Evolutionary conservation across 1,140 invertebrate genomes (phyloP), one percentile per base, ranked within the genome.

Genomic region (Coelopa frigida): DNA sequence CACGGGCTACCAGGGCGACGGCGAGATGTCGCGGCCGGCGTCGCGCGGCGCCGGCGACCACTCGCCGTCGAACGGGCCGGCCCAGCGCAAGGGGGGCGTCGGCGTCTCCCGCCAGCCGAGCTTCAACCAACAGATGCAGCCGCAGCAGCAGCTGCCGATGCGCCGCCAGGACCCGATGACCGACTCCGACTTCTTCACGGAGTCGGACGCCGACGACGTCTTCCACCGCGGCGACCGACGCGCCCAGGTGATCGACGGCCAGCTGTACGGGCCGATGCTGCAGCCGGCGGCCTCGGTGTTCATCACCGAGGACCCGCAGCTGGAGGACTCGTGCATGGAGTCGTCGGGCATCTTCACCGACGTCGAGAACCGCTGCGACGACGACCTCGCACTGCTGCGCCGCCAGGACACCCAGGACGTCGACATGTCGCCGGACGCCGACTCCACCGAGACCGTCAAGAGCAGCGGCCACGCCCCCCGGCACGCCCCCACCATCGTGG

Each of bases 101-200:
- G 49, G 62, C 1, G 59, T 68, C 0, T 59, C 55, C 27, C 57
- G 65, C 0, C 61, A 68, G 49, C 65, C 62, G 3, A 64, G 59
- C 17, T 68, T 68, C 43, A 60, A 61, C 4, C 61, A 64, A 0
- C 49, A 56, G 51, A 41, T 56, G 38, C 44, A 32, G 45, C 46
- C 44, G 20, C 50, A 31, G 21, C 44, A 37, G 24, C 37, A 35
- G 6, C 57, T 55, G 0, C 57, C 59, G 0, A 41, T 72, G 55
- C 58, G 81, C 53, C 74, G 82, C 24, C 78, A 79, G 46, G 85
- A 89, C 70, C 84, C 85, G 2, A 88, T 89, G 85, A 90, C 87
- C 0, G 87, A 89, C 69, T 90, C 87, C 0, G 87, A 90, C 62
- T 89, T 90, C 63, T 90, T 88, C 58, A 89, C 86, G 5, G 87